phyloP scores from a whole-genome alignment of 2,888 invertebrate genomes.

The Epirrita christyi region DNA sequence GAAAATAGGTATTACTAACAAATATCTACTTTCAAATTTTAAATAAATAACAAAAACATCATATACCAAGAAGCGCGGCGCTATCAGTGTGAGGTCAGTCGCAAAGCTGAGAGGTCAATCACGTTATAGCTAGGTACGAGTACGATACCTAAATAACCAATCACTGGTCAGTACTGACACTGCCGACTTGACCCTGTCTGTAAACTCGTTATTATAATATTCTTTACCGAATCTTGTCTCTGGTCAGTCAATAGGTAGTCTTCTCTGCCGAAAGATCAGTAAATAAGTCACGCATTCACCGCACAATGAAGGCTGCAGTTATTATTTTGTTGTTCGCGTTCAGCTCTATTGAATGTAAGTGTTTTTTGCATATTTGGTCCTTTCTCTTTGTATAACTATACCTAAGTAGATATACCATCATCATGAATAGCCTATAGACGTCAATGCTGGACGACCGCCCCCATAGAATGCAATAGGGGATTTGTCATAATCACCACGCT shows the following conservation, averaged over 20 bases:
- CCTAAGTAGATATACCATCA: too few species aligned
- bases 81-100: constrained; percentile 67
- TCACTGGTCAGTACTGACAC: constrained; percentile 29
- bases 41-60: constrained; percentile 43
- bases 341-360: constrained; percentile 70
- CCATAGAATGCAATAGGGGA: too few species aligned
- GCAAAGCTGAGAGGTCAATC: constrained; percentile 56
- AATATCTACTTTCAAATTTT: not conserved
- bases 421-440: too few species aligned
- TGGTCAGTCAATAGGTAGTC: constrained; percentile 32
- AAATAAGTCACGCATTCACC: constrained; percentile 29
- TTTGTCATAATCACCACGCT: too few species aligned
- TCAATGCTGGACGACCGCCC: too few species aligned
- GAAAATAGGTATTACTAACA: not conserved
- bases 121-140: constrained; percentile 19
- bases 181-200: constrained; percentile 51
- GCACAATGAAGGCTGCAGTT: constrained; percentile 62
- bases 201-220: constrained; percentile 38
- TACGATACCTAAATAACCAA: constrained; percentile 11
- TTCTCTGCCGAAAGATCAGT: constrained; percentile 33
- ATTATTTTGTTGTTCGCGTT: constrained; percentile 62
- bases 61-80: constrained; percentile 51
- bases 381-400: not conserved
- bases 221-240: constrained; percentile 35
- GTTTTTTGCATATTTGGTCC: constrained; percentile 28